Conservation (phyloP, 2,888 invertebrate species). For the Meta bourneti region DNA sequence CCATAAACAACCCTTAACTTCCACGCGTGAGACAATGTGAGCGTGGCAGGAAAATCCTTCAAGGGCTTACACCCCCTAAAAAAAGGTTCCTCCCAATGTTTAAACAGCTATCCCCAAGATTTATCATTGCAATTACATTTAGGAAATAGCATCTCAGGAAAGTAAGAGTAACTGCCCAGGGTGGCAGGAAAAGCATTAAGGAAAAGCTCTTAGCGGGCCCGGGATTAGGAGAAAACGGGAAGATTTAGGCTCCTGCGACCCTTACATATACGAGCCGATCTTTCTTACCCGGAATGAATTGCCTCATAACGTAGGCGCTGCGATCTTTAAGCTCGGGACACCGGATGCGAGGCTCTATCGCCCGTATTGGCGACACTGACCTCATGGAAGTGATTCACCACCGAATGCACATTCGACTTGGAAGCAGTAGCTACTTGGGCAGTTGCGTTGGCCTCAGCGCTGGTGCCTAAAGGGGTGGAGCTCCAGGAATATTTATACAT, state of each 20-base stretch:
- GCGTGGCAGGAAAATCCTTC: constrained; percentile 63
- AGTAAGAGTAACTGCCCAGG: constrained; percentile 74
- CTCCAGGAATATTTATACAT: too few relatives aligned
- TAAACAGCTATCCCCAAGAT: constrained; percentile 76
- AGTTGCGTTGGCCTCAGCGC: too few relatives aligned
- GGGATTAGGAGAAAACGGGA: constrained; percentile 72
- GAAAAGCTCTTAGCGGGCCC: constrained; percentile 75
- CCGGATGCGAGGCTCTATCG: constrained; percentile 55
- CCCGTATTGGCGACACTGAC: constrained; percentile 56
- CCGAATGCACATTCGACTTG: neutral
- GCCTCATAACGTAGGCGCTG: constrained; percentile 75
- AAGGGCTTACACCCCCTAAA: constrained; percentile 57
- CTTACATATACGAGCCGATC: constrained; percentile 72
- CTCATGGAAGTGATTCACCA: neutral
- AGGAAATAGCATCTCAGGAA: constrained; percentile 75
- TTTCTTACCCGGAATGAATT: constrained; percentile 73
- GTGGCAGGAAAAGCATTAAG: constrained; percentile 76
- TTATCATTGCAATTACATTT: constrained; percentile 76
- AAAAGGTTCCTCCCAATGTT: constrained; percentile 65
- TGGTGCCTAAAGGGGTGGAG: too few relatives aligned
- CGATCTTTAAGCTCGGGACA: constrained; percentile 60
- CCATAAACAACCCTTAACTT: constrained; percentile 75
- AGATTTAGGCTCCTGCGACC: constrained; percentile 74
- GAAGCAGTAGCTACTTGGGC: too few relatives aligned
- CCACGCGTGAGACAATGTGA: constrained; percentile 42